phyloP scores from a whole-genome alignment of 2,113 vertebrate genomes.

The Grantiella picta region DNA sequence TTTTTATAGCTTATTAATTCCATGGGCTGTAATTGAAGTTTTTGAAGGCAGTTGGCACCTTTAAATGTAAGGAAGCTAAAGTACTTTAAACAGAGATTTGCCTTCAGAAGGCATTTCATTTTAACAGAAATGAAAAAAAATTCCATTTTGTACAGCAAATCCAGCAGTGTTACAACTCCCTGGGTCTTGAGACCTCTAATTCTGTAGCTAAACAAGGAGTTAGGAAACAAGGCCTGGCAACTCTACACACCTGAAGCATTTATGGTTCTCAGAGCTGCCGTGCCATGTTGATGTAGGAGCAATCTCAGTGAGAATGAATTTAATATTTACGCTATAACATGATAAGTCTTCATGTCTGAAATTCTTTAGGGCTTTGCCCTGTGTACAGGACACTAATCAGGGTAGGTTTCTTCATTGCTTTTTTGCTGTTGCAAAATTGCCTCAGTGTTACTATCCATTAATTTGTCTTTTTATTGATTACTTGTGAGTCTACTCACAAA shows the following conservation, averaged over 20 bases:
- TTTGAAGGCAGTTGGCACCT: background rate
- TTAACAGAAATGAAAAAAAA: background rate
- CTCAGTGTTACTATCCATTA: background rate
- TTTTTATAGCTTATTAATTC: background rate
- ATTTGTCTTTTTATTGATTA: background rate
- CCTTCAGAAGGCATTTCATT: background rate
- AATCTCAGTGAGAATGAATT: background rate
- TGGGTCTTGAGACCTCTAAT: background rate
- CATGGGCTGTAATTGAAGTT: background rate
- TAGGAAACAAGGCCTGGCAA: background rate
- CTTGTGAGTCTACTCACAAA: background rate
- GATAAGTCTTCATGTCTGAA: background rate
- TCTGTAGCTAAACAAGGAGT: background rate
- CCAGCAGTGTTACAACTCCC: background rate
- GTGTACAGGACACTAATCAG: background rate
- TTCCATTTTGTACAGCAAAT: background rate
- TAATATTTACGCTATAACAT: background rate
- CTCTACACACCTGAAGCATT: background rate
- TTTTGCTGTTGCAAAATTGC: background rate
- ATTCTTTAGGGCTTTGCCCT: background rate
- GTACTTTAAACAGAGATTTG: background rate
- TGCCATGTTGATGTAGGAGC: background rate
- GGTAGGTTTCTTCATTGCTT: background rate
- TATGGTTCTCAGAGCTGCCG: background rate
- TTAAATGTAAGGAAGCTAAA: background rate